Conservation (phyloP, 2,797 vertebrate genomes). For the Sternarchorhynchus goeldii region DNA sequence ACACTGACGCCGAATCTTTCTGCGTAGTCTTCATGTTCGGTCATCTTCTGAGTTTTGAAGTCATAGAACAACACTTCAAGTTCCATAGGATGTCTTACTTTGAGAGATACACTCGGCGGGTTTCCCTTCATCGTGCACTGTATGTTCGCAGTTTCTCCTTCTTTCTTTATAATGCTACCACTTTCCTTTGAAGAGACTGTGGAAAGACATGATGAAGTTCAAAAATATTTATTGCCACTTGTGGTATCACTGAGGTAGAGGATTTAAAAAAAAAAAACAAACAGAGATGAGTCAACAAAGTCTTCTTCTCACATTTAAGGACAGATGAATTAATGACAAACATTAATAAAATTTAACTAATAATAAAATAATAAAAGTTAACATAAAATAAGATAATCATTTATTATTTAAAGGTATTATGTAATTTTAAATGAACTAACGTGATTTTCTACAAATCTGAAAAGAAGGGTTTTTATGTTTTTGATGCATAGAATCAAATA, state of each 20-base stretch:
- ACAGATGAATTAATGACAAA: too few relatives aligned
- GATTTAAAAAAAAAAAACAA: neutral
- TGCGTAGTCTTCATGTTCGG: fast-evolving
- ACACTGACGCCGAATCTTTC: slow-evolving; percentile 12
- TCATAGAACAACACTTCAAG: neutral
- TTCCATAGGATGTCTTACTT: fast-evolving
- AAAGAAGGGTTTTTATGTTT: too few relatives aligned
- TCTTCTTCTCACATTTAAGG: too few relatives aligned
- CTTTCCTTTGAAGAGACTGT: neutral
- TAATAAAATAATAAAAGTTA: too few relatives aligned
- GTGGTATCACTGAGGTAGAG: neutral
- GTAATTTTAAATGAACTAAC: too few relatives aligned
- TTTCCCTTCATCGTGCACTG: neutral
- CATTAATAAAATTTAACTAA: too few relatives aligned
- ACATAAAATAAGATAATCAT: too few relatives aligned
- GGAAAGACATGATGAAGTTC: neutral
- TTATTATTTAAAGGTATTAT: too few relatives aligned
- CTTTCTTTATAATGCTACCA: neutral
- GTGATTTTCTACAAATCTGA: too few relatives aligned
- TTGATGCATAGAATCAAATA: too few relatives aligned
- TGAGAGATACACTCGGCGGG: fast-evolving
- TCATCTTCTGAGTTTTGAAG: fast-evolving
- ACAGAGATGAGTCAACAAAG: too few relatives aligned
- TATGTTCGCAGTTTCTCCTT: slow-evolving; percentile 25
- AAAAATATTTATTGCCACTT: neutral